These are phyloP conservation scores for Xestia sexstrigata DNA, from an alignment of 2,888 invertebrate species.

Conservation along the genomic window DNA sequence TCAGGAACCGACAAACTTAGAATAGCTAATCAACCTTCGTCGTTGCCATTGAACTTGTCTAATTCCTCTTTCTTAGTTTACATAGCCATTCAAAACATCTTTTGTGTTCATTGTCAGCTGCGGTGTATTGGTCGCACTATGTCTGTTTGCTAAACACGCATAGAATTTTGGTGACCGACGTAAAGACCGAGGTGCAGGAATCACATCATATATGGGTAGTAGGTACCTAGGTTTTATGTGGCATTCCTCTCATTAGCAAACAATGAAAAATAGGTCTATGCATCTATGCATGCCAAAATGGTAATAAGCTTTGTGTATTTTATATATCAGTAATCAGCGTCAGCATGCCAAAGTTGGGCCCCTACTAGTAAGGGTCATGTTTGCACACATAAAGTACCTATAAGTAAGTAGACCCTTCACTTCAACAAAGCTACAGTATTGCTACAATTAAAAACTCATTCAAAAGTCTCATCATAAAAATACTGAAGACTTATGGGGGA, in stretches of 20 bases:
- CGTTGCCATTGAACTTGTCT: slow-evolving; percentile 16
- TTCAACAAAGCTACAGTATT: too few species aligned
- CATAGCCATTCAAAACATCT: slow-evolving; percentile 44
- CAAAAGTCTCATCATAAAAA: too few species aligned
- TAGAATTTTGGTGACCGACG: slow-evolving; percentile 25
- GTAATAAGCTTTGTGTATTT: slow-evolving; percentile 4
- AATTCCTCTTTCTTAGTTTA: slow-evolving; percentile 39
- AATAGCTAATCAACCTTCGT: slow-evolving; percentile 4
- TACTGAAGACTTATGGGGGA: too few species aligned
- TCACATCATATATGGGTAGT: not conserved
- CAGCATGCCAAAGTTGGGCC: not conserved
- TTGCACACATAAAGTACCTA: not conserved
- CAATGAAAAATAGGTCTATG: slow-evolving; percentile 17
- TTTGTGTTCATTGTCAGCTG: slow-evolving; percentile 41
- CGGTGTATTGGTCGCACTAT: slow-evolving; percentile 3
- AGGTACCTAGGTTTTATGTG: not conserved
- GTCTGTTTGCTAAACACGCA: slow-evolving; percentile 41
- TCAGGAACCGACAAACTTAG: not conserved
- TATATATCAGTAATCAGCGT: not conserved
- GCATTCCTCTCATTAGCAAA: slow-evolving; percentile 23
- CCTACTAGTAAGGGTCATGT: not conserved
- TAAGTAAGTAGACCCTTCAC: not conserved
- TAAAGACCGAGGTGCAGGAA: slow-evolving; percentile 2
- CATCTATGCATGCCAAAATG: slow-evolving; percentile 23
- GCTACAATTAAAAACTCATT: too few species aligned